These are phyloP conservation scores for Hybos culiciformis DNA, from an alignment of 2,888 invertebrate species.

Conservation along the genomic window DNA sequence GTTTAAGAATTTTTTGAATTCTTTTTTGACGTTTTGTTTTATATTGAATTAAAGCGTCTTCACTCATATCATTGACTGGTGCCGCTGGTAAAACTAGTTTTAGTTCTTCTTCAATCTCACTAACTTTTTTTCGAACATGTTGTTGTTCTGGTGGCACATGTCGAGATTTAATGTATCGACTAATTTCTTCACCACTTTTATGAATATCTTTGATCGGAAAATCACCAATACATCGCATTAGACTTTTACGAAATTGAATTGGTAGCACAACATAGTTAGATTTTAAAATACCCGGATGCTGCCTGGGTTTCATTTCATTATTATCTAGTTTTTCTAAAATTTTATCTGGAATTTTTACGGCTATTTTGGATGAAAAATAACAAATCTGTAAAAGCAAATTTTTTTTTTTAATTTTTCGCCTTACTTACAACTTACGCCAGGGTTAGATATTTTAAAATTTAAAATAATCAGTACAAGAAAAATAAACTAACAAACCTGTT, in stretches of 20 bases:
- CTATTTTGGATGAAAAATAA: conserved; percentile 27
- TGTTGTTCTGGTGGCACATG: conserved; percentile 49
- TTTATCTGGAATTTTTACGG: conserved; percentile 21
- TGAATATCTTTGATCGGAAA: conserved; percentile 42
- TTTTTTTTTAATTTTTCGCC: too few relatives aligned
- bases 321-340: conserved; percentile 22
- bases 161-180: conserved; percentile 46
- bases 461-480: too few relatives aligned
- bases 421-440: too few relatives aligned
- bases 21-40: conserved; percentile 40
- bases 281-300: conserved; percentile 57
- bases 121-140: conserved; percentile 21
- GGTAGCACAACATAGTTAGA: conserved; percentile 44
- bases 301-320: conserved; percentile 42
- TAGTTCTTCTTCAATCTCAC: conserved; percentile 23
- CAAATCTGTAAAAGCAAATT: too few relatives aligned
- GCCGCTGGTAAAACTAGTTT: conserved; percentile 19
- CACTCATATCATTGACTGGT: conserved; percentile 20
- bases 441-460: too few relatives aligned
- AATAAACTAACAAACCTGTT: too few relatives aligned
- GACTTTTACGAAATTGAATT: conserved; percentile 42
- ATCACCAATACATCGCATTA: conserved; percentile 43
- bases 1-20: conserved; percentile 43
- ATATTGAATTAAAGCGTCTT: conserved; percentile 31
- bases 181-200: conserved; percentile 41